phyloP scores from a whole-genome alignment of 1,140 invertebrate species.

The Trachelipus rathkii region DNA sequence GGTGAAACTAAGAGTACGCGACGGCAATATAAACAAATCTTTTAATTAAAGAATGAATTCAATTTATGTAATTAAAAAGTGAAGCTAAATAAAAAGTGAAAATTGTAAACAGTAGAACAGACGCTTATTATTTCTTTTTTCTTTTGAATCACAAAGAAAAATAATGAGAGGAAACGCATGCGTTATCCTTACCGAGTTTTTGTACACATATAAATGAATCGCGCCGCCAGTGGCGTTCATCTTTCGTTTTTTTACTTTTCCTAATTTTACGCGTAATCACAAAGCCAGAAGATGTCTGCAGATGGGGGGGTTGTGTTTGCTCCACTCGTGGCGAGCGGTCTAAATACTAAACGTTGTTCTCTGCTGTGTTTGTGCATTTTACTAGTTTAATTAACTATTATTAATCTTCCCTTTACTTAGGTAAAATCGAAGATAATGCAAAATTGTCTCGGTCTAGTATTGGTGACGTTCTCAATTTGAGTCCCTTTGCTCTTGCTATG shows the following conservation, averaged over 20 bases:
- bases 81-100: neutral
- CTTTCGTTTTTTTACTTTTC: no score
- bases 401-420: neutral
- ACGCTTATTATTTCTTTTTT: neutral
- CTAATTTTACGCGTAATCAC: no score
- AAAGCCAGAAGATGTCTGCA: no score
- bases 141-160: no score
- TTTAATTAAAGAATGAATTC: neutral
- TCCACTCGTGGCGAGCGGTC: no score
- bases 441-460: neutral
- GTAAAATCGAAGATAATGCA: neutral
- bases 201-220: no score
- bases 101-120: neutral
- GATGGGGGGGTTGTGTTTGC: no score
- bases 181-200: neutral
- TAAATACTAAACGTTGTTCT: no score
- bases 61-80: neutral
- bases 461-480: neutral
- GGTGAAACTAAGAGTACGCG: neutral
- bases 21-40: neutral
- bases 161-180: neutral
- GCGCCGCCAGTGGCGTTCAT: no score
- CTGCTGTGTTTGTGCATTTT: no score
- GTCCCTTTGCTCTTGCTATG: neutral
- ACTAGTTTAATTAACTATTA: no score